Conservation (phyloP, 2,888 invertebrate genomes). For the Tipula confusa region DNA sequence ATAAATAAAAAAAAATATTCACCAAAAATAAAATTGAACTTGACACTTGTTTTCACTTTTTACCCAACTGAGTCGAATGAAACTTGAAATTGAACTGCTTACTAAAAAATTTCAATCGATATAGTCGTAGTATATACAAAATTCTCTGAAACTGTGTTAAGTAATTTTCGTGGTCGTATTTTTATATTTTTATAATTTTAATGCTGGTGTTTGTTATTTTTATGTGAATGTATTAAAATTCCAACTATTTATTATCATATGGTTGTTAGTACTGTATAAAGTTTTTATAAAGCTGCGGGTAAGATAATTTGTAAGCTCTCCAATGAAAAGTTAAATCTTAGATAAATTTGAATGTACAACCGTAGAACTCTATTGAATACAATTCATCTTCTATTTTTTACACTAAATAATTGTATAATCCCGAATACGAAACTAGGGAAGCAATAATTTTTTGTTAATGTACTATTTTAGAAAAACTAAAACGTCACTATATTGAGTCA, state of each 20-base stretch:
- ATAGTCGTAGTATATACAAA: no score
- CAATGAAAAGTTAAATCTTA: no score
- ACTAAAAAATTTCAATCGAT: neutral
- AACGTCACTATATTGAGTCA: neutral
- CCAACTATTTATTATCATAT: neutral
- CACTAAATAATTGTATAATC: no score
- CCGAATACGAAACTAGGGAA: no score
- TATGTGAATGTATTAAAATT: neutral
- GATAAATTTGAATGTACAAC: no score
- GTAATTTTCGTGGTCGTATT: neutral
- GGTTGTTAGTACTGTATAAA: neutral
- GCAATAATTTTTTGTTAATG: no score
- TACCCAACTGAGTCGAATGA: neutral
- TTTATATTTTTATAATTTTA: neutral
- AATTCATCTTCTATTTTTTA: no score
- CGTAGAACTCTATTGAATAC: no score
- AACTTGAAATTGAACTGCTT: conserved; percentile 6
- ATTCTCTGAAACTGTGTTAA: neutral
- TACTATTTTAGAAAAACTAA: no score
- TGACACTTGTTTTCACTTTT: neutral
- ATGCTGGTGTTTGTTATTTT: neutral
- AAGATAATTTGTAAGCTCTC: no score
- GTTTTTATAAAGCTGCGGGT: no score
- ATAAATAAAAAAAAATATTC: neutral
- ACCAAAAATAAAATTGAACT: neutral